Evolutionary conservation across 2,888 invertebrate genomes (phyloP).

Genomic region (Brachyopa scutellaris): DNA sequence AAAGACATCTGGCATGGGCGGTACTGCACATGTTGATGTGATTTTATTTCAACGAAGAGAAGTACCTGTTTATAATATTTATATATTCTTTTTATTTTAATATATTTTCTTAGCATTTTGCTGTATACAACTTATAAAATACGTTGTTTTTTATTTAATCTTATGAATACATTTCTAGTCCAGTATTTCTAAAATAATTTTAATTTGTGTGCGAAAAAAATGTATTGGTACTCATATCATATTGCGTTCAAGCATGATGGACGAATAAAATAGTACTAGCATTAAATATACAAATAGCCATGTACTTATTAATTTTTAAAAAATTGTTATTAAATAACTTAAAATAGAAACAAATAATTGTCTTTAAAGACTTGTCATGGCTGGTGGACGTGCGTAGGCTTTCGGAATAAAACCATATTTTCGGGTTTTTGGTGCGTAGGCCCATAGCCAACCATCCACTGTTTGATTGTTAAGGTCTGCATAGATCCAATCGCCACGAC

Average conservation of each 20-base stretch:
- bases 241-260: constrained; percentile 41
- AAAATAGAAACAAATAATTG: constrained; percentile 9
- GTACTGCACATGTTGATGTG: too few species aligned
- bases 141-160: constrained; percentile 8
- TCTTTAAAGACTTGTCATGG: constrained; percentile 88
- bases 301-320: constrained; percentile 20
- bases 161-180: constrained; percentile 8
- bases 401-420: constrained; percentile 98
- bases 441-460: constrained; percentile 97
- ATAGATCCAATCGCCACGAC: constrained; percentile 97
- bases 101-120: constrained; percentile 38
- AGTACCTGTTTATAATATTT: too few species aligned
- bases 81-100: constrained; percentile 7
- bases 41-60: too few species aligned
- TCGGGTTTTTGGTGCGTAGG: constrained; percentile 95
- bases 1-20: too few species aligned
- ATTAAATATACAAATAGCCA: constrained; percentile 59
- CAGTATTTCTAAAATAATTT: too few species aligned
- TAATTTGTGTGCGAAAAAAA: constrained; percentile 3
- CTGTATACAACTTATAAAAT: constrained; percentile 19
- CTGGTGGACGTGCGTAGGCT: constrained; percentile 95
- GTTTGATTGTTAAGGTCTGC: constrained; percentile 96
- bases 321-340: constrained; percentile 61
- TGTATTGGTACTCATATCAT: too few species aligned
- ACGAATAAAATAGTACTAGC: constrained; percentile 38